Base-by-base conservation (phyloP, 2,113 vertebrate species). In the Crotalus tigris region DNA sequence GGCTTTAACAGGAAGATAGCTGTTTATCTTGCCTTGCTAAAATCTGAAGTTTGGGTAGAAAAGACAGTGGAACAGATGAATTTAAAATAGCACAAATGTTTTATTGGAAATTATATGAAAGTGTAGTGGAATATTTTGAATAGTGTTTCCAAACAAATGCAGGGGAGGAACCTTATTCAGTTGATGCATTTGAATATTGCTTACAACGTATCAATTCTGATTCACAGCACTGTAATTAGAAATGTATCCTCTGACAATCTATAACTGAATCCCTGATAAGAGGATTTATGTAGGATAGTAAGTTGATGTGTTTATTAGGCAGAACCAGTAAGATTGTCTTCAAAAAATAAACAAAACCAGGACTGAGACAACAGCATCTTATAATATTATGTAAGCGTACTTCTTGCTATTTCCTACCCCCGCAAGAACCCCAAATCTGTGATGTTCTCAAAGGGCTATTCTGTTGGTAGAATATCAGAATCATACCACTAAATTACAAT, bases 41-140 rank as follows among this genome's bases (percentile, higher is more conserved):
- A 89, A 61, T 29, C 3, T 51, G 89, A 64, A 7, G 4, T 57
- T 57, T 88, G 24, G 10, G 19, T 81, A 51, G 23, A 29, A 7
- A 0, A 54, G 4, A 64, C 75, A 58, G 23, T 0, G 49, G 24
- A 33, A 15, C 64, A 4, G 33, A 17, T 58, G 51, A 51, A 85
- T 44, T 85, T 23, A 58, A 54, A 81, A 19, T 94, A 94, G 95
- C 94, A 97, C 96, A 98, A 97, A 97, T 94, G 93, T 94, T 96
- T 98, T 98, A 98, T 96, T 98, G 97, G 96, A 97, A 98, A 97
- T 96, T 94, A 93, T 95, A 91, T 92, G 93, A 96, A 97, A 97
- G 96, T 87, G 94, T 92, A 88, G 95, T 96, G 91, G 97, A 96
- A 93, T 97, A 95, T 94, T 97, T 75, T 7, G 94, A 94, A 94